Conservation (phyloP, 2,888 invertebrate genomes). For the Acanthosepion lycidas region DNA sequence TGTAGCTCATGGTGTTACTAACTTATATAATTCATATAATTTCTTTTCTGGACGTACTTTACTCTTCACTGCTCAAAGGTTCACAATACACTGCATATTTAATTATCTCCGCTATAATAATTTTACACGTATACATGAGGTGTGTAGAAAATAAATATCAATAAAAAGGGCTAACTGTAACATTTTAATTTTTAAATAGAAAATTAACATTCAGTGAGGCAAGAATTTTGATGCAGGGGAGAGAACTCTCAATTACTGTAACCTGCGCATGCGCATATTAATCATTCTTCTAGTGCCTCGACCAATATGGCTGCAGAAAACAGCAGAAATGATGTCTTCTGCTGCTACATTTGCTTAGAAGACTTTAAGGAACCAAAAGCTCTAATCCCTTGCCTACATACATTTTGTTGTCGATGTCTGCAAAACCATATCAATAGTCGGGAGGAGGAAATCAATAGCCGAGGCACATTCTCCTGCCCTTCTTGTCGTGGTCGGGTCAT, state of each 20-base stretch:
- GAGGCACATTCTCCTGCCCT: background rate
- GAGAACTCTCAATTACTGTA: background rate
- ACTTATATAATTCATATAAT: too few species aligned
- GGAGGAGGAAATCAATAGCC: background rate
- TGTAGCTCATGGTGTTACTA: too few species aligned
- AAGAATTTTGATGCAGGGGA: background rate
- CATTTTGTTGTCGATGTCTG: background rate
- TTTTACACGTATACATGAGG: too few species aligned
- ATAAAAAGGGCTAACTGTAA: too few species aligned
- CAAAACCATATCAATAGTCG: background rate
- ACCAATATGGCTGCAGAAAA: background rate
- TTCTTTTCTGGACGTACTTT: too few species aligned
- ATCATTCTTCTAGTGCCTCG: background rate
- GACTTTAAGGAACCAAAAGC: background rate
- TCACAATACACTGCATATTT: too few species aligned
- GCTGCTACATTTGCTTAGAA: background rate
- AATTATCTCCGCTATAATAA: too few species aligned
- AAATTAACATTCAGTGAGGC: too few species aligned
- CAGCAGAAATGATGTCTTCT: background rate
- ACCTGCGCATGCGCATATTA: background rate
- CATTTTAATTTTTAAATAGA: too few species aligned
- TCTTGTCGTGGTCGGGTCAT: background rate
- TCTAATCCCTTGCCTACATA: background rate
- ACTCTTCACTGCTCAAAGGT: too few species aligned
- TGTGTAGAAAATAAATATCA: too few species aligned